phyloP scores from a whole-genome alignment of 2,888 invertebrate species.

The Hemithea aestivaria region DNA sequence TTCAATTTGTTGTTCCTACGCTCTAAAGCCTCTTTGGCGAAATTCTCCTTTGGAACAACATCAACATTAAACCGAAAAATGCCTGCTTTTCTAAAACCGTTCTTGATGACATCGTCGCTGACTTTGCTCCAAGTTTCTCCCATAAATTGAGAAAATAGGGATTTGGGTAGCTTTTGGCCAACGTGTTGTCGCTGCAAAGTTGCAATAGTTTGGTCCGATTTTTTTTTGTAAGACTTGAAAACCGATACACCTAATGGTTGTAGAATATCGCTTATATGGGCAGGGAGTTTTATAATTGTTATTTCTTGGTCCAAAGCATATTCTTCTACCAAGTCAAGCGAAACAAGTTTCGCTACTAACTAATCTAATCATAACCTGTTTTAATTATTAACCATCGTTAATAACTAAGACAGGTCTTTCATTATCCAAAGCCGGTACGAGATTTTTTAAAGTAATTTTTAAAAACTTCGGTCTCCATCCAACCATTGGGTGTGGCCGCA shows the following conservation, averaged over 20 bases:
- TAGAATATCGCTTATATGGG: constrained; percentile 7
- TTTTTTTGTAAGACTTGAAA: constrained; percentile 17
- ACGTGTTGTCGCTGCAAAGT: constrained; percentile 15
- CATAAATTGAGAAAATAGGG: constrained; percentile 12
- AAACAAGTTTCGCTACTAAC: too few relatives aligned
- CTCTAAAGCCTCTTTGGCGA: constrained; percentile 16
- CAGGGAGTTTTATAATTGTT: constrained; percentile 9
- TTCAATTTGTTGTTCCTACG: constrained; percentile 14
- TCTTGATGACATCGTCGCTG: constrained; percentile 11
- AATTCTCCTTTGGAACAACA: constrained; percentile 14
- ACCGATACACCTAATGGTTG: constrained; percentile 13
- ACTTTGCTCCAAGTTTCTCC: constrained; percentile 13
- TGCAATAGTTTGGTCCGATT: constrained; percentile 19
- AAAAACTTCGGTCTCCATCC: constrained; percentile 6
- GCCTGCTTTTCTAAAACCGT: constrained; percentile 16
- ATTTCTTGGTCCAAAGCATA: constrained; percentile 5
- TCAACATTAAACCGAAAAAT: constrained; percentile 14
- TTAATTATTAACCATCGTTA: constrained; percentile 4
- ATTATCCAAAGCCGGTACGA: constrained; percentile 5
- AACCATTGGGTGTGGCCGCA: constrained; percentile 3
- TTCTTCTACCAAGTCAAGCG: constrained; percentile 1
- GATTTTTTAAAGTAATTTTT: constrained; percentile 7
- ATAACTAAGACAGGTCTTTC: constrained; percentile 8
- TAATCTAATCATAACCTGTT: too few relatives aligned
- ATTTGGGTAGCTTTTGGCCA: constrained; percentile 17